Evolutionary conservation across 2,797 vertebrate genomes (phyloP), one percentile per base, ranked within the genome.

Genomic region (Cryptoblepharus egeriae): DNA sequence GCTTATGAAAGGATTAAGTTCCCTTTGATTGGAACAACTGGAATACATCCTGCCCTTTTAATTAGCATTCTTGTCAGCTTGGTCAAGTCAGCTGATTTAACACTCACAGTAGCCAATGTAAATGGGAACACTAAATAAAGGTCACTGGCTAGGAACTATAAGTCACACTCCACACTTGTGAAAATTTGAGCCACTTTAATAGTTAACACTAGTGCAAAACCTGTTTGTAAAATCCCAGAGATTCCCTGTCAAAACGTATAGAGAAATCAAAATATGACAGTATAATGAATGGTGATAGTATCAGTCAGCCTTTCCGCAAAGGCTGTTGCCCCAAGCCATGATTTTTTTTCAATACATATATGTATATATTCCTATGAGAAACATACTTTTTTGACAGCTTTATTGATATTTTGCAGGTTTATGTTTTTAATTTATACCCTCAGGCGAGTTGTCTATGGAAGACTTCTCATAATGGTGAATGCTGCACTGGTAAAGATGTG

Each of bases 11-110:
- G 95, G 95, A 96, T 96, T 96, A 96, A 96, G 83, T 88, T 92
- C 89, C 93, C 95, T 96, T 96, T 96, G 95, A 96, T 96, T 96
- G 94, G 91, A 94, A 93, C 93, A 95, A 95, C 92, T 91, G 88
- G 92, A 96, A 96, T 87, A 92, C 90, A 93, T 94, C 92, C 91
- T 95, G 82, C 87, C 91, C 91, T 92, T 95, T 95, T 95, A 96
- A 96, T 96, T 95, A 95, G 73, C 88, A 91, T 93, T 91, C 79
- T 78, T 72, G 92, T 93, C 93, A 84, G 60, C 88, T 91, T 93
- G 89, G 90, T 92, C 87, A 87, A 91, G 87, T 75, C 87, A 92
- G 78, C 87, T 92, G 88, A 91, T 94, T 93, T 93, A 88, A 94
- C 63, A 88, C 77, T 94, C 61, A 85, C 81, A 76, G 84, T 93